Evolutionary conservation across 2,888 invertebrate genomes (phyloP).

Genomic region (Ernsta delagoae): DNA sequence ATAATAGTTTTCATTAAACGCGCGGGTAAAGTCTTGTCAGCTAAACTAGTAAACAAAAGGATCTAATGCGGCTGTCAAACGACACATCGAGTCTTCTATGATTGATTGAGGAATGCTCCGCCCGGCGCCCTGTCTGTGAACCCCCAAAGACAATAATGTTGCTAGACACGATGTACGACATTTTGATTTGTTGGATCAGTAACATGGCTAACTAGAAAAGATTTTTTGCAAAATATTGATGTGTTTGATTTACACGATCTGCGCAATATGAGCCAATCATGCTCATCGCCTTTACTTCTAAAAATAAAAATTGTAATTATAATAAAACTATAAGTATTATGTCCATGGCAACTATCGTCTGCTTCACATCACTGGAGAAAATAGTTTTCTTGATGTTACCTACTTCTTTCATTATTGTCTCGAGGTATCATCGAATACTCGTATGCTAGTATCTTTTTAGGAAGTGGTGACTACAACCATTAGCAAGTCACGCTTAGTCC

Average conservation of each 20-base stretch:
- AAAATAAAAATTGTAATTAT: no score
- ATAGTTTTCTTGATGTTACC: no score
- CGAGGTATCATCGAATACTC: no score
- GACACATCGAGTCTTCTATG: slow-evolving; percentile 17
- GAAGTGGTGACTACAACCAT: no score
- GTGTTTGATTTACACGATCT: background rate
- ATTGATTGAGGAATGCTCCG: slow-evolving; percentile 7
- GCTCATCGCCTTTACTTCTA: no score
- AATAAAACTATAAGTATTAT: no score
- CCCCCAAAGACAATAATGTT: background rate
- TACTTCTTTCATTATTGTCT: no score
- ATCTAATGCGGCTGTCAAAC: slow-evolving; percentile 6
- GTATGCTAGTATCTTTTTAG: no score
- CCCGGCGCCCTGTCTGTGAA: slow-evolving; percentile 2
- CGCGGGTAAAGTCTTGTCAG: slow-evolving; percentile 3
- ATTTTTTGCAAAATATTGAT: background rate
- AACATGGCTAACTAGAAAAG: background rate
- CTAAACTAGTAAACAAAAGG: slow-evolving; percentile 3
- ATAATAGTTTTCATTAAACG: background rate
- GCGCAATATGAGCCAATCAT: no score
- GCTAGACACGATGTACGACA: background rate
- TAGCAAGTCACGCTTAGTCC: no score
- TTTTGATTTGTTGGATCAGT: background rate
- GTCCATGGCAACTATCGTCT: no score
- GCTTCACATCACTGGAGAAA: no score